These are phyloP conservation scores for Oxygymnocypris stewartii DNA, from an alignment of 2,113 vertebrate genomes.

Conservation along the genomic window DNA sequence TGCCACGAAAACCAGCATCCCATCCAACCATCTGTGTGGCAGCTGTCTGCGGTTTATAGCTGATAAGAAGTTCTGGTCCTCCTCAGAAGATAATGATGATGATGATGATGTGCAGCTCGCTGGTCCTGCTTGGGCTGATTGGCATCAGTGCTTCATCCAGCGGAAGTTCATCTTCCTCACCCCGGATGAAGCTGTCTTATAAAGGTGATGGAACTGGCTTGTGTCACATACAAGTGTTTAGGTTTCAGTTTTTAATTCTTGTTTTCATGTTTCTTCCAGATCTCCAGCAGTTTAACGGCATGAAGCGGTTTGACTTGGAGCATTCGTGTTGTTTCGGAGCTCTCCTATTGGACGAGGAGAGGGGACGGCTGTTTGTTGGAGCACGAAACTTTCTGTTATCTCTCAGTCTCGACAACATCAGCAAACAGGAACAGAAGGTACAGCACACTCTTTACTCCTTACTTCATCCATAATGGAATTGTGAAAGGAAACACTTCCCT, in stretches of 20 bases:
- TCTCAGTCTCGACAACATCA: constrained; percentile 91
- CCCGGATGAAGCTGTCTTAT: constrained; percentile 57
- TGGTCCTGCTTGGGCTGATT: constrained; percentile 42
- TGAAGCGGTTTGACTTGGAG: constrained; percentile 83
- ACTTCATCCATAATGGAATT: background rate
- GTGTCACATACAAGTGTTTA: background rate
- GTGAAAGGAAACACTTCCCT: no score
- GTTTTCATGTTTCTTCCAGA: constrained; percentile 71
- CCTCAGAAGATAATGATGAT: constrained; percentile 40
- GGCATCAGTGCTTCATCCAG: constrained; percentile 18
- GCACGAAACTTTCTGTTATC: constrained; percentile 91
- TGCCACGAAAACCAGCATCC: constrained; percentile 26
- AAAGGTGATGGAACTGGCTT: constrained; percentile 48
- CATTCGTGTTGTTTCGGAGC: constrained; percentile 90
- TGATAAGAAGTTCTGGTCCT: constrained; percentile 3
- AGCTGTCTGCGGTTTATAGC: constrained; percentile 3
- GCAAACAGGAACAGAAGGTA: constrained; percentile 89
- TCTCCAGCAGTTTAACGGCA: constrained; percentile 82
- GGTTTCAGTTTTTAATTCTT: background rate
- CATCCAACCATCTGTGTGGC: constrained; percentile 18
- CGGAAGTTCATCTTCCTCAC: constrained; percentile 45
- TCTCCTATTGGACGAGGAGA: constrained; percentile 91
- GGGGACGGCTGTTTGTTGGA: constrained; percentile 89
- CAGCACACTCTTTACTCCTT: constrained; percentile 13
- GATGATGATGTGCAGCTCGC: constrained; percentile 18